Evolutionary conservation across 2,888 invertebrate genomes (phyloP).

Genomic region (Caradrina kadenii): DNA sequence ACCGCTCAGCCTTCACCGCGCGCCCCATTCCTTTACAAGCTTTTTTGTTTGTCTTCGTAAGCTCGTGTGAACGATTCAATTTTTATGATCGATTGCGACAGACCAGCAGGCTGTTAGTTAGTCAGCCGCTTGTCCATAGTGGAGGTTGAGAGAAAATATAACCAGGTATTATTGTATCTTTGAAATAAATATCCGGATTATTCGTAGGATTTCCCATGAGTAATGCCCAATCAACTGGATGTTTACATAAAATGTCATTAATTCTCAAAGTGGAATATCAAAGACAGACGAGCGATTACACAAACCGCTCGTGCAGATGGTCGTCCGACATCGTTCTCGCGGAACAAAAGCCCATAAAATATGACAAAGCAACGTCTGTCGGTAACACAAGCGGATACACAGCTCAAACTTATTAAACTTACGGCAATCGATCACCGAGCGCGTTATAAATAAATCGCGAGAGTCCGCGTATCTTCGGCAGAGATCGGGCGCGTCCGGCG

Average conservation of each 20-base stretch:
- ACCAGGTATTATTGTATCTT: neutral
- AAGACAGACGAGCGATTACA: conserved; percentile 9
- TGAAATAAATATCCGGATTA: neutral
- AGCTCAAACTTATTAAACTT: conserved; percentile 49
- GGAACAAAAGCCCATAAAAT: conserved; percentile 46
- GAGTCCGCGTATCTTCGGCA: conserved; percentile 45
- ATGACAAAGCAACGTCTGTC: conserved; percentile 34
- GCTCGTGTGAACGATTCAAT: conserved; percentile 30
- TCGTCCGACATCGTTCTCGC: conserved; percentile 12
- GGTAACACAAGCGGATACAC: conserved; percentile 47
- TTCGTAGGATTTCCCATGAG: neutral
- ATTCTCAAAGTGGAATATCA: conserved; percentile 12
- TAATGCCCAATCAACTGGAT: neutral
- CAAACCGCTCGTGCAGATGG: conserved; percentile 17
- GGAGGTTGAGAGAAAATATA: neutral
- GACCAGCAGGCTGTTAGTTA: neutral
- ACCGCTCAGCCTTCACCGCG: conserved; percentile 49
- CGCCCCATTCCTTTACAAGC: conserved; percentile 24
- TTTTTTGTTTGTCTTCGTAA: conserved; percentile 27
- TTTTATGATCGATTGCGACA: neutral
- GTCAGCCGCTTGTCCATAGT: neutral
- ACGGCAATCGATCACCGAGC: conserved; percentile 45
- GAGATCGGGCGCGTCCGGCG: conserved; percentile 53
- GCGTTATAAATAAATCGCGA: conserved; percentile 60
- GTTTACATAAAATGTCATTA: conserved; percentile 10